phyloP scores from a whole-genome alignment of 2,113 vertebrate species.

The Lontra canadensis region DNA sequence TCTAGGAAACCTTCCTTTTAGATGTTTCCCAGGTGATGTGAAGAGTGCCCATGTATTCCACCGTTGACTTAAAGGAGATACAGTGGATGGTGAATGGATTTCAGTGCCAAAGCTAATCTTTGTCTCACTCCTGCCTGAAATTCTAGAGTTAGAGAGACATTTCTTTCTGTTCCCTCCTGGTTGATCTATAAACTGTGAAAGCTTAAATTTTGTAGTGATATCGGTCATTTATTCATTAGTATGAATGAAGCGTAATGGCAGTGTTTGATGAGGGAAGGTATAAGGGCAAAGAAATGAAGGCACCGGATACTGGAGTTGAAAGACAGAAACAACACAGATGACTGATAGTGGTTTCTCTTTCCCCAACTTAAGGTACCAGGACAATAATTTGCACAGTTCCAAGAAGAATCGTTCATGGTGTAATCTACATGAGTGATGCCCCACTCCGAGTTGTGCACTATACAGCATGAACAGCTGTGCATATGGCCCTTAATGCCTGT shows the following conservation, averaged over 20 bases:
- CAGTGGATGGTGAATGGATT: neutral
- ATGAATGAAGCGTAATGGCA: neutral
- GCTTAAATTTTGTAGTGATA: neutral
- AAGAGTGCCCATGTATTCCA: neutral
- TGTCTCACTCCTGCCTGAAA: neutral
- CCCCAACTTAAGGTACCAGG: neutral
- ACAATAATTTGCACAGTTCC: neutral
- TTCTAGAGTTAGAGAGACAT: neutral
- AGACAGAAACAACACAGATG: neutral
- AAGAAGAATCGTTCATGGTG: neutral
- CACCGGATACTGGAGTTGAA: neutral
- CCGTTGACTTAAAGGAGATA: neutral
- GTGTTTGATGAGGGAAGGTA: neutral
- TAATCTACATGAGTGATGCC: too few species aligned
- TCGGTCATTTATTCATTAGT: neutral
- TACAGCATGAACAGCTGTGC: rapidly evolving
- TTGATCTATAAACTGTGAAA: neutral
- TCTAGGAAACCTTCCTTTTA: neutral
- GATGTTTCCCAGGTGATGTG: neutral
- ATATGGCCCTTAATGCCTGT: neutral
- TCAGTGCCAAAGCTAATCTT: neutral
- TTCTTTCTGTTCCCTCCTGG: neutral
- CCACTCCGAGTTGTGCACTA: neutral
- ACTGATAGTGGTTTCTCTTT: neutral
- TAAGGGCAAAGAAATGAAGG: neutral